Evolutionary conservation across 2,797 vertebrate genomes (phyloP), one percentile per base, ranked within the genome.

Genomic region (Danio aesculapii): DNA sequence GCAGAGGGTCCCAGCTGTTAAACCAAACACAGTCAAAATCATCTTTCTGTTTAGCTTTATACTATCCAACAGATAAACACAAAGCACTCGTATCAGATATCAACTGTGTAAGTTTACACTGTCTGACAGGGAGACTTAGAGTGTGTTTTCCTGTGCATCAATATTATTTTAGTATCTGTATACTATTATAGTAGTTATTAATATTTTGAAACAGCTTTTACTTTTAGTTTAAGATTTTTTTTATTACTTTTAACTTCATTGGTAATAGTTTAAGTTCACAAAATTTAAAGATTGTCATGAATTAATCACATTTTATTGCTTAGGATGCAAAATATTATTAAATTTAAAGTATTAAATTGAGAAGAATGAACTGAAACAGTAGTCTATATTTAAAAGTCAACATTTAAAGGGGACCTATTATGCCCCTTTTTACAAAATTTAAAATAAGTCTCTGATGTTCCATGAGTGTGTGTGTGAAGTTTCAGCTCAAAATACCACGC

Each of bases 1-100:
- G 53, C 71, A 46, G 70, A 58, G 44, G 9, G 61, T 53, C 39
- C 30, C 50, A 57, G 61, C 43, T 66, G 61, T 80, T 66, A 39
- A 53, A 72, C 49, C 57, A 66, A 73, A 80, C 59, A 49, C 8
- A 7, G 46, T 39, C 9, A 50, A 58, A 69, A 58, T 68, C 10
- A 77, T 41, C 21, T 67, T 57, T 49, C 14, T 58, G 52, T 61
- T 59, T 74, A 30, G 44, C 43, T 58, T 59, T 17, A 21, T 68
- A 49, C 44, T 49, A 30, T 64, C 61, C 61, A 53, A 17, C n/a
- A 55, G 39, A 76, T 72, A 9, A 72, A 72, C 41, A 55, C 50
- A 67, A 77, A 57, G 41, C n/a, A 30, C 19, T 11, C 0, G 43
- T 43, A 44, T 77, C 53, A 55, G 21, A 67, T 66, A 21, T 55